Base-by-base conservation (phyloP, 2,888 invertebrate genomes). In the Euspilapteryx auroguttella region DNA sequence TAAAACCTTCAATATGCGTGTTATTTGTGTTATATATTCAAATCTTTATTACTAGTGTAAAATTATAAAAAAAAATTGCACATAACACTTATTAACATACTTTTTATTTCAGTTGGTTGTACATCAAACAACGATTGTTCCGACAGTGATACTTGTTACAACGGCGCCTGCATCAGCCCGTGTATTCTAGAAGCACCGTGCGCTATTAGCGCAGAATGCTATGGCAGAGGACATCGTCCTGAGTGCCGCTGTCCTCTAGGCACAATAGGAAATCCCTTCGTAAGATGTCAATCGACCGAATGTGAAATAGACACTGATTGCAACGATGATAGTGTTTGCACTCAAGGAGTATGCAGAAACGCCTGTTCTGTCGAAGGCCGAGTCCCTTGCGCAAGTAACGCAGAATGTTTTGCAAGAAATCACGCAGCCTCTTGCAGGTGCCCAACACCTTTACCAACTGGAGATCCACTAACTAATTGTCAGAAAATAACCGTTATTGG, bases 361-460 rank as follows among this genome's bases (percentile, higher is more conserved):
- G 92, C 92, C 2, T 94, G 94, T 54, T 69, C 81, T 10, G 56
- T 65, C 14, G 71, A 81, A 33, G 78, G 79, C 9, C 69, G 75
- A 32, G 85, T 83, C 38, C 87, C 87, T 1, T 94, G 94, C 44
- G 93, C 91, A 0, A 82, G 81, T 36, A 92, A 92, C 45, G 93
- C 93, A 1, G 69, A 86, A 31, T 94, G 93, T 45, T 86, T 82
- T 39, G 83, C 87, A 1, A 79, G 86, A 39, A 89, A 90, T 49
- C 93, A 94, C 52, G 82, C 80, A 1, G 86, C 90, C 1, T 81
- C 83, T 7, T 94, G 94, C 49, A 82, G 84, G 42, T 94, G 94
- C 50, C 94, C 93, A 4, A 79, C 87, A 14, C 79, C 87, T 34
- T 57, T 87, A 30, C 90, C 91, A 1, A 55, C 83, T 28, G 94